phyloP scores from a whole-genome alignment of 2,888 invertebrate genomes.

The Diaphora mendica region DNA sequence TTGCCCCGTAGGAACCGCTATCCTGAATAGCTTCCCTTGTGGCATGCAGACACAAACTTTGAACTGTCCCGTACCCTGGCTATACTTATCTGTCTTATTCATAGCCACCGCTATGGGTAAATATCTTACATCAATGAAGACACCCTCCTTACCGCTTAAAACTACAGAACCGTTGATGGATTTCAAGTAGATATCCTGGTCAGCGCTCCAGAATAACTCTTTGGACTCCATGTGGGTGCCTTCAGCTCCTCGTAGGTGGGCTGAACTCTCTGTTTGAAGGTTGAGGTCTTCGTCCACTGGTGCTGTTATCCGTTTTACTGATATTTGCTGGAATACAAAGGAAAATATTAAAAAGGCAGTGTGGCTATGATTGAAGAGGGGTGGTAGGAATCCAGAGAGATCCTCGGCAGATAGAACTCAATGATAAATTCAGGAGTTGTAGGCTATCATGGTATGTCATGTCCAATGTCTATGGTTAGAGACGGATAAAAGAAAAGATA shows the following conservation, averaged over 20 bases:
- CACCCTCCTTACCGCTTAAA: conserved; percentile 89
- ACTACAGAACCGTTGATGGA: conserved; percentile 92
- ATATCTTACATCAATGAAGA: conserved; percentile 90
- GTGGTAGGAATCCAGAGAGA: no score
- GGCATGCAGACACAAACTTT: conserved; percentile 97
- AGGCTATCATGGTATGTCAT: no score
- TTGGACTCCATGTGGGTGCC: conserved; percentile 91
- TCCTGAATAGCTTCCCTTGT: conserved; percentile 92
- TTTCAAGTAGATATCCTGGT: conserved; percentile 92
- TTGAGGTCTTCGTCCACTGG: conserved; percentile 89
- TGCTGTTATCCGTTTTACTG: conserved; percentile 91
- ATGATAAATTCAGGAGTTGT: no score
- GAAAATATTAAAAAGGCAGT: neutral
- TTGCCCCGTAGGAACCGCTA: conserved; percentile 89
- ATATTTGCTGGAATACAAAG: conserved; percentile 80
- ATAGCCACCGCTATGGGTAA: conserved; percentile 88
- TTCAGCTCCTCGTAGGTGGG: conserved; percentile 92
- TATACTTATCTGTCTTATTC: conserved; percentile 63
- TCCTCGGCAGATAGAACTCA: no score
- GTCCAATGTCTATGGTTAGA: no score
- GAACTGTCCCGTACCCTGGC: conserved; percentile 87
- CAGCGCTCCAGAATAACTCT: conserved; percentile 91
- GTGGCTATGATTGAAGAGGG: neutral
- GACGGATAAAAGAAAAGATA: no score
- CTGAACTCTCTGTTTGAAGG: conserved; percentile 89